A percentile compares a stretch with the other conserved stretches of the same genome.
phyloP scores from a whole-genome alignment of 1,140 invertebrate species.

The Caenorhabditis remanei region DNA sequence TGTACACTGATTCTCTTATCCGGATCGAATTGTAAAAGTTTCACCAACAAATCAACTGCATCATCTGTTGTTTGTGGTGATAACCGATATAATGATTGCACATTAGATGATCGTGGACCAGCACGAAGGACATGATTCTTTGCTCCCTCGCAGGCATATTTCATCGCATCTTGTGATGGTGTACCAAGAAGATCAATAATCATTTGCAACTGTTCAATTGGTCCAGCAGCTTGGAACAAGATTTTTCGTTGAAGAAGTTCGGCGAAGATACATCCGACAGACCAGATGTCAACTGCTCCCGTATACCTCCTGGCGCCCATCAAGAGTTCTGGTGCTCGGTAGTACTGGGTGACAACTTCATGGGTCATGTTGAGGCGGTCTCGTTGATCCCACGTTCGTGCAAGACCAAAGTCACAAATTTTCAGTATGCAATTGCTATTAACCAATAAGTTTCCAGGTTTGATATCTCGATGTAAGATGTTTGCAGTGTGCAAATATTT shows the following conservation, averaged over 20 bases:
- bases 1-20: slow-evolving; percentile 87
- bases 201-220: slow-evolving; percentile 94
- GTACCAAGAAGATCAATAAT: slow-evolving; percentile 97
- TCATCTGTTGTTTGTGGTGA: slow-evolving; percentile 84
- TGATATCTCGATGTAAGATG: slow-evolving; percentile 96
- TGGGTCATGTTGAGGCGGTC: slow-evolving; percentile 96
- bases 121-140: slow-evolving; percentile 90
- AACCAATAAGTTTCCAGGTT: slow-evolving; percentile 96
- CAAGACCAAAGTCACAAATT: slow-evolving; percentile 97
- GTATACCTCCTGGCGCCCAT: slow-evolving; percentile 80
- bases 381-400: slow-evolving; percentile 95
- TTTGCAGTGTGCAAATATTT: slow-evolving; percentile 99
- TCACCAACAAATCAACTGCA: slow-evolving; percentile 95
- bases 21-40: slow-evolving; percentile 98
- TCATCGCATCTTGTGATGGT: slow-evolving; percentile 92
- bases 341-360: slow-evolving; percentile 90
- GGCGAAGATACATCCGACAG: slow-evolving; percentile 98
- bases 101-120: slow-evolving; percentile 73
- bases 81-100: slow-evolving; percentile 65
- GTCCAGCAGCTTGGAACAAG: slow-evolving; percentile 94
- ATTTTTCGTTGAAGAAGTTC: slow-evolving; percentile 94
- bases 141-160: slow-evolving; percentile 94
- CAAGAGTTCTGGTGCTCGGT: slow-evolving; percentile 83
- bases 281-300: slow-evolving; percentile 96
- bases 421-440: slow-evolving; percentile 99